Conservation (phyloP, 1,140 invertebrate species). For the Meloidogyne chitwoodi region DNA sequence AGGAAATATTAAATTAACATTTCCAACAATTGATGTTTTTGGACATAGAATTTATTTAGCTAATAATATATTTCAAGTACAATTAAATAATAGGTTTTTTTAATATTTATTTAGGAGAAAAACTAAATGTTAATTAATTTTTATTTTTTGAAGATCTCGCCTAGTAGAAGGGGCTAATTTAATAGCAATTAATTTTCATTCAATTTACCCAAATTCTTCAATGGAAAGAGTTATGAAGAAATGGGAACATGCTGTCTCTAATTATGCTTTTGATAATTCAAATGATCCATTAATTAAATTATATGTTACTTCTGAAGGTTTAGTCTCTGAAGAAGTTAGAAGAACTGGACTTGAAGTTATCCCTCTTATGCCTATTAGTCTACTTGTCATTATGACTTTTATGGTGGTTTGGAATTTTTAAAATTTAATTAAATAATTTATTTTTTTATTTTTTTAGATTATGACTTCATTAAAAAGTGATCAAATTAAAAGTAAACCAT, state of each 20-base stretch:
- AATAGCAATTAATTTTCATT: slow-evolving; percentile 58
- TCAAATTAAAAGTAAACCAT: slow-evolving; percentile 53
- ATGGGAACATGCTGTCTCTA: slow-evolving; percentile 56
- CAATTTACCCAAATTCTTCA: slow-evolving; percentile 50
- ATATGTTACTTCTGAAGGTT: slow-evolving; percentile 53
- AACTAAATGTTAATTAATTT: no score
- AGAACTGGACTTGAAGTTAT: slow-evolving; percentile 54
- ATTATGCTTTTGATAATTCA: slow-evolving; percentile 44
- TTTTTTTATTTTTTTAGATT: slow-evolving; percentile 33
- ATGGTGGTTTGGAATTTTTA: slow-evolving; percentile 36
- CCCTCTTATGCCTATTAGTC: slow-evolving; percentile 49
- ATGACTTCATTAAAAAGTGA: slow-evolving; percentile 54
- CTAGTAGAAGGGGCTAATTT: slow-evolving; percentile 48
- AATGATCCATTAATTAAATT: slow-evolving; percentile 50
- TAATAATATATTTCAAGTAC: slow-evolving; percentile 57
- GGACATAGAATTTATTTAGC: slow-evolving; percentile 56
- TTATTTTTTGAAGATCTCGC: slow-evolving; percentile 41
- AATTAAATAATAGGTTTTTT: slow-evolving; percentile 49
- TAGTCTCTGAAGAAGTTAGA: slow-evolving; percentile 57
- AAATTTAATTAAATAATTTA: background rate
- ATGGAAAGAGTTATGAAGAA: slow-evolving; percentile 53
- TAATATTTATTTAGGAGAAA: no score
- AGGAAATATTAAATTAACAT: slow-evolving; percentile 55
- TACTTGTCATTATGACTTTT: slow-evolving; percentile 48
- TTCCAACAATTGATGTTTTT: slow-evolving; percentile 56